Base-by-base conservation (phyloP, 2,888 invertebrate species). In the Pyrochroa serraticornis region DNA sequence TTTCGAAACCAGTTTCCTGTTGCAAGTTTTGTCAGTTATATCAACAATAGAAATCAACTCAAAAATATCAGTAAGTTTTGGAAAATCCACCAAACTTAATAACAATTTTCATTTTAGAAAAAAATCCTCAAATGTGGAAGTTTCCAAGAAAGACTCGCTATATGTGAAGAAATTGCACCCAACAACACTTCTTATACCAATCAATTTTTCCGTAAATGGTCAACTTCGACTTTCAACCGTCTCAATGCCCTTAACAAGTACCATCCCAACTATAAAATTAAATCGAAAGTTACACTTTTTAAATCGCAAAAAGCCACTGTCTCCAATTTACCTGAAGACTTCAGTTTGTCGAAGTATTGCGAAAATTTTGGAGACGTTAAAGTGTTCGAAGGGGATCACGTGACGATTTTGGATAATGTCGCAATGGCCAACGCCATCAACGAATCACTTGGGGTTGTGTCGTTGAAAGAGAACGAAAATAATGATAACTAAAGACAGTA, bases 321-420 rank as follows among this genome's bases (percentile, higher is more conserved):
- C 0, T 50, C 53, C 7, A 43, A 61, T 13, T 36, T 63, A 80
- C 66, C 85, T 45, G 85, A 87, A 32, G 88, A 90, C 71, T 90
- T 91, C 67, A 87, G 86, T 10, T 75, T 91, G 0, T 82, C 84
- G 0, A 82, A 83, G 73, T 74, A 83, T 14, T 86, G 87, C 0
- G 82, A 82, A 22, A 81, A 82, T 0, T 80, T 81, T 1, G 82
- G 90, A 0, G 82, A 82, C 0, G 79, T 90, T 0, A 83, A 85
- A 67, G 83, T 82, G 43, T 79, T 89, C n/a, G 89, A 90, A 69
- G 92, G 91, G 7, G 88, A 88, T 71, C 92, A 92, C 69, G 75
- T 84, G 0, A 85, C 85, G 36, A 88, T 92, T 68, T 71, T 91
- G 64, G 86, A 89, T 8, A 88, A 87, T 68, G 81, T 83, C 44